Evolutionary conservation across 2,113 vertebrate genomes (phyloP).

Genomic region (Pangasianodon hypophthalmus): DNA sequence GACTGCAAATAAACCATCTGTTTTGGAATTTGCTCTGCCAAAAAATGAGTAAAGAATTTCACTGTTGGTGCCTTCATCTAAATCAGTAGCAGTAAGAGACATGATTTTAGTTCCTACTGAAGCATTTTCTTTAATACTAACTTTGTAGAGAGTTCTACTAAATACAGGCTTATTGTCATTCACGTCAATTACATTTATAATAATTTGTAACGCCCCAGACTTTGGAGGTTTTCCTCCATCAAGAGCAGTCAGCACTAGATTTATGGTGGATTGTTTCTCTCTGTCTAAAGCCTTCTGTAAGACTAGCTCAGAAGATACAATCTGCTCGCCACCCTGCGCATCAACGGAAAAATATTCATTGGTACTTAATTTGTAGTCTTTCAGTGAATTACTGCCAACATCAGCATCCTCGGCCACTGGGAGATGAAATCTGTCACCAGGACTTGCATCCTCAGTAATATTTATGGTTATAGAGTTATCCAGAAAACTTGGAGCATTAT

Average conservation of each 20-base stretch:
- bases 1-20: slow-evolving; percentile 61
- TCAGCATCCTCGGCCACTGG: slow-evolving; percentile 67
- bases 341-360: slow-evolving; percentile 74
- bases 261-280: slow-evolving; percentile 64
- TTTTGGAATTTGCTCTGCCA: slow-evolving; percentile 68
- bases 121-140: slow-evolving; percentile 66
- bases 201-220: slow-evolving; percentile 66
- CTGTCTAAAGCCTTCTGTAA: slow-evolving; percentile 72
- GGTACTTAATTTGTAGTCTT: slow-evolving; percentile 69
- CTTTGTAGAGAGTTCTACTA: slow-evolving; percentile 70
- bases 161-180: slow-evolving; percentile 76
- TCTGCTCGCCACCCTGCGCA: slow-evolving; percentile 65
- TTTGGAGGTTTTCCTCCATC: slow-evolving; percentile 74
- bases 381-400: slow-evolving; percentile 64
- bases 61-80: slow-evolving; percentile 74
- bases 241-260: slow-evolving; percentile 66
- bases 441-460: slow-evolving; percentile 66
- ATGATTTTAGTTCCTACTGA: slow-evolving; percentile 58
- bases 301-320: slow-evolving; percentile 65
- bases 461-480: slow-evolving; percentile 66
- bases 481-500: slow-evolving; percentile 77
- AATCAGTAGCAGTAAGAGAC: slow-evolving; percentile 67
- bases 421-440: slow-evolving; percentile 65
- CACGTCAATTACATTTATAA: slow-evolving; percentile 68
- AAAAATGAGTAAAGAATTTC: slow-evolving; percentile 75